Percentiles rank a stretch among this genome's conserved stretches.
Conservation (phyloP, 2,113 vertebrate species). For the Chlamydotis undulata region DNA sequence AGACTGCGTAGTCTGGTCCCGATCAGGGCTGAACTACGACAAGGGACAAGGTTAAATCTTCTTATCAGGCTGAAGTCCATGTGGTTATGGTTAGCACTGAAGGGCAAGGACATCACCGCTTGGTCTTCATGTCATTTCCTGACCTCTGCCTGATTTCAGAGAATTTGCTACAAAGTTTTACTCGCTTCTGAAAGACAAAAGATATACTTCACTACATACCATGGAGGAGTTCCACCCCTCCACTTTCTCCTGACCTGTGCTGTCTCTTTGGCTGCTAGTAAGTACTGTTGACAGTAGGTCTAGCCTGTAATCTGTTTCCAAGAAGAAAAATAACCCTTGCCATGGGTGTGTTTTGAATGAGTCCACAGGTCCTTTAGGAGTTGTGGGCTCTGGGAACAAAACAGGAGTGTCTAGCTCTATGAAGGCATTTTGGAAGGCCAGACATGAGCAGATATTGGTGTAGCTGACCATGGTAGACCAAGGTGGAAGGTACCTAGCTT, state of each 20-base stretch:
- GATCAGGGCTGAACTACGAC: too few species aligned
- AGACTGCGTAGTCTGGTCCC: too few species aligned
- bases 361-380: fast-evolving
- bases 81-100: neutral
- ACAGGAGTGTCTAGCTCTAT: neutral
- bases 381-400: neutral
- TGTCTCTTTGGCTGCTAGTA: neutral
- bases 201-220: neutral
- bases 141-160: neutral
- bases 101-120: neutral
- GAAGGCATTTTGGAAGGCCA: neutral
- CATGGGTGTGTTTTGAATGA: neutral
- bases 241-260: fast-evolving
- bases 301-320: neutral
- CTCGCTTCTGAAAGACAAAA: neutral
- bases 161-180: neutral
- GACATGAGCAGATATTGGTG: neutral
- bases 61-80: neutral
- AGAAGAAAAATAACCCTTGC: neutral
- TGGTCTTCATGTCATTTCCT: neutral
- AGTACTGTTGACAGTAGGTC: neutral
- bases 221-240: neutral
- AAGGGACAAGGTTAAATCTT: neutral
- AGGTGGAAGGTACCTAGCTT: neutral
- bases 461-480: neutral